A percentile compares a stretch with the other conserved stretches of the same genome.
phyloP scores from a whole-genome alignment of 2,797 vertebrate species.

The Squalus acanthias region DNA sequence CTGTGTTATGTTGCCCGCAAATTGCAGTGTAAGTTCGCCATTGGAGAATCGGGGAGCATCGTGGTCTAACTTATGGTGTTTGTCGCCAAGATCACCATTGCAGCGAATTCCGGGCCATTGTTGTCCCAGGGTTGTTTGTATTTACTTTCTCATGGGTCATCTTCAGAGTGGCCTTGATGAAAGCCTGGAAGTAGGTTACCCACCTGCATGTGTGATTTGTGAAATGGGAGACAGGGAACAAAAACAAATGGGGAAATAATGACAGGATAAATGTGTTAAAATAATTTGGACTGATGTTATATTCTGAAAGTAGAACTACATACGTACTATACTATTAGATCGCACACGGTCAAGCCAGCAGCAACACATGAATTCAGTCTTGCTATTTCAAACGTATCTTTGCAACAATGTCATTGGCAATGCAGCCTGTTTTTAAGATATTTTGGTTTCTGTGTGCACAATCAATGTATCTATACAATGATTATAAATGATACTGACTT shows the following conservation, averaged over 20 bases:
- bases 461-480: neutral
- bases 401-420: neutral
- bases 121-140: neutral
- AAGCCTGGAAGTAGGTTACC: neutral
- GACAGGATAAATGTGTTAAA: neutral
- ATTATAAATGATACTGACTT: slow-evolving; percentile 27
- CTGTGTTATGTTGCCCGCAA: neutral
- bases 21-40: neutral
- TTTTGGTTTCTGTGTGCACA: neutral
- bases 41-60: neutral
- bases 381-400: neutral
- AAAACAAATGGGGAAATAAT: neutral
- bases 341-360: neutral
- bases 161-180: neutral
- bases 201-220: neutral
- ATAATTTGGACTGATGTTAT: neutral
- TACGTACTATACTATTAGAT: neutral
- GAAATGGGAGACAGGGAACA: neutral
- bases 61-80: neutral
- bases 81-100: neutral
- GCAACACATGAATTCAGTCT: neutral
- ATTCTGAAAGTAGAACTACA: neutral
- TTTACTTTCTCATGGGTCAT: neutral
- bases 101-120: neutral
- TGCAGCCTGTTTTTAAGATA: neutral